A percentile compares a stretch with the other conserved stretches of the same genome.
phyloP scores from a whole-genome alignment of 2,797 vertebrate genomes.

The Kryptopterus vitreolus region DNA sequence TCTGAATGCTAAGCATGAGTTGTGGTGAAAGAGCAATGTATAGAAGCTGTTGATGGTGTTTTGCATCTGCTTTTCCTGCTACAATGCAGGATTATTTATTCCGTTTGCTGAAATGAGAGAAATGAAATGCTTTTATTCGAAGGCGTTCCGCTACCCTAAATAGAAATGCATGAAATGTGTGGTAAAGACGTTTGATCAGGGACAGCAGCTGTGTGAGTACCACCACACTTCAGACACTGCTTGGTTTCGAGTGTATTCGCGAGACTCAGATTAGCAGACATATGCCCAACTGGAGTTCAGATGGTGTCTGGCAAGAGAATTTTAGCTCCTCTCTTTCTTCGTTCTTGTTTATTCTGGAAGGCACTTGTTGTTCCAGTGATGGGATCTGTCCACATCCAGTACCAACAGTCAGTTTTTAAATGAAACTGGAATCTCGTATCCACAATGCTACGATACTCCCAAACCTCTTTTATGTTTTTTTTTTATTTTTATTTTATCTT shows the following conservation, averaged over 20 bases:
- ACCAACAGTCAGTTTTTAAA: constrained; percentile 43
- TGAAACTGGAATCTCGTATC: constrained; percentile 35
- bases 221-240: constrained; percentile 39
- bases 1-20: constrained; percentile 30
- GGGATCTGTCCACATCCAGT: constrained; percentile 36
- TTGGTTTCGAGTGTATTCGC: constrained; percentile 18
- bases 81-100: constrained; percentile 22
- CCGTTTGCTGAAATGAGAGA: constrained; percentile 31
- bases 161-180: constrained; percentile 50
- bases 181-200: constrained; percentile 41
- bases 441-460: constrained; percentile 16
- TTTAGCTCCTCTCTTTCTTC: constrained; percentile 63
- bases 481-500: constrained; percentile 16
- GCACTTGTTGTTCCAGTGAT: constrained; percentile 47
- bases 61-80: constrained; percentile 10
- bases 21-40: neutral
- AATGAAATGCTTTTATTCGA: constrained; percentile 35
- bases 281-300: constrained; percentile 35
- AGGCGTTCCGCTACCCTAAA: constrained; percentile 25
- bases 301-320: constrained; percentile 40
- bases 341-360: constrained; percentile 65
- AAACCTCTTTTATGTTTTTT: constrained; percentile 26
- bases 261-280: constrained; percentile 30
- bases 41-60: constrained; percentile 1
- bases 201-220: constrained; percentile 52